Conservation (phyloP, 2,888 invertebrate species). For the Megaustenia siamemsis region DNA sequence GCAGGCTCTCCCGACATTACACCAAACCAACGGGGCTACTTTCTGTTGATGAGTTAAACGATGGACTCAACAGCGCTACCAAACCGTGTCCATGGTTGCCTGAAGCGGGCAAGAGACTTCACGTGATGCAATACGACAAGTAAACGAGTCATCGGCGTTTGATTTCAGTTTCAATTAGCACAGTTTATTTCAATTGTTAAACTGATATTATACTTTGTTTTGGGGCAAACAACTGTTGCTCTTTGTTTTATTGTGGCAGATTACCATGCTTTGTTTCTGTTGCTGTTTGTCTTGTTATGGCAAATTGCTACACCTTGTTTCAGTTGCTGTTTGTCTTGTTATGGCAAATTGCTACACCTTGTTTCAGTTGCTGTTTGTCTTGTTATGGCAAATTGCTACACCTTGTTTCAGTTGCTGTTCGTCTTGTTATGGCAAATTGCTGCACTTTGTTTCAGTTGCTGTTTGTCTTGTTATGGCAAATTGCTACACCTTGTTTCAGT, state of each 20-base stretch:
- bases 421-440: too few species aligned
- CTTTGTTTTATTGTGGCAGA: background rate
- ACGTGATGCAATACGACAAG: background rate
- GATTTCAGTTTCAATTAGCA: background rate
- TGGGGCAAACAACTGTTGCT: background rate
- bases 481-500: too few species aligned
- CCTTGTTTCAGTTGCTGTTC: too few species aligned
- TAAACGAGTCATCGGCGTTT: background rate
- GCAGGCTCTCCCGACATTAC: background rate
- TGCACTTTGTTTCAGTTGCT: too few species aligned
- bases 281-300: too few species aligned
- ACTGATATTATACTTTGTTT: background rate
- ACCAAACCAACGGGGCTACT: background rate
- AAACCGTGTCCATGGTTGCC: background rate
- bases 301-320: too few species aligned
- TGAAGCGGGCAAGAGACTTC: background rate
- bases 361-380: too few species aligned
- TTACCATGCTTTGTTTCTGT: background rate
- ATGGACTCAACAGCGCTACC: background rate
- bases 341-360: too few species aligned
- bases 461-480: too few species aligned
- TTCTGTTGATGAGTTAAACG: background rate
- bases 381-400: too few species aligned
- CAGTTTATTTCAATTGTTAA: background rate
- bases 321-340: too few species aligned